Base-by-base conservation (phyloP, 2,113 vertebrate species). In the Girardinichthys multiradiatus region DNA sequence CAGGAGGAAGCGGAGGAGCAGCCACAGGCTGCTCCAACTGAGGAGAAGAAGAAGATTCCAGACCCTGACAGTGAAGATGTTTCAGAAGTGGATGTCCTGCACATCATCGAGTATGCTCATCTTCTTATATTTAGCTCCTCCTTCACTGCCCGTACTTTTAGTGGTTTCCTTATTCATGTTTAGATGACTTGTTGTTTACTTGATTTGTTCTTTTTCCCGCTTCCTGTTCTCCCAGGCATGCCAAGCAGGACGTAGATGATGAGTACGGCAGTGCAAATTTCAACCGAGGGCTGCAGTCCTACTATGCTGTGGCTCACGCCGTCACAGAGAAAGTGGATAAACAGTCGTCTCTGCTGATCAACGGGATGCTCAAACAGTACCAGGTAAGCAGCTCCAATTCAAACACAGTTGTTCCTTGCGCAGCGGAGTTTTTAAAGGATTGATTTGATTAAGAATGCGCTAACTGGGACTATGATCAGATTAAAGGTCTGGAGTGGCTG, bases 401-500 rank as follows among this genome's bases (percentile, higher is more conserved):
- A 1, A 26, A 31, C 24, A 14, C 3, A 0, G 17, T 10, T 24
- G 1, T 24, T 35, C 35, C 19, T 4, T 31, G 27, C 2, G n/a
- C n/a, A 10, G 12, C 13, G 29, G 54, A 30, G 19, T 24, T 8
- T 31, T 64, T 11, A 4, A 24, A 64, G 17, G 35, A 35, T 4
- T 24, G 31, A 68, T 26, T 4, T 7, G 26, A 27, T 28, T 57
- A 6, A 37, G 33, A 12, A 24, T 31, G 30, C 7, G 0, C 28
- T 68, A 45, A 74, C 24, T 19, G 5, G n/a, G 28, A 2, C 24
- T 1, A 1, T 39, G 11, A 31, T 33, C 85, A 99, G 98, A 94
- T 99, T 86, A 97, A 98, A 83, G 98, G 98, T 31, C 64, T 99
- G 92, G 98, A 99, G 80, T 99, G 98, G 98, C 92, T 99, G 67